These are phyloP conservation scores for Campoplex capitator DNA, from an alignment of 2,888 invertebrate genomes.

Conservation along the genomic window DNA sequence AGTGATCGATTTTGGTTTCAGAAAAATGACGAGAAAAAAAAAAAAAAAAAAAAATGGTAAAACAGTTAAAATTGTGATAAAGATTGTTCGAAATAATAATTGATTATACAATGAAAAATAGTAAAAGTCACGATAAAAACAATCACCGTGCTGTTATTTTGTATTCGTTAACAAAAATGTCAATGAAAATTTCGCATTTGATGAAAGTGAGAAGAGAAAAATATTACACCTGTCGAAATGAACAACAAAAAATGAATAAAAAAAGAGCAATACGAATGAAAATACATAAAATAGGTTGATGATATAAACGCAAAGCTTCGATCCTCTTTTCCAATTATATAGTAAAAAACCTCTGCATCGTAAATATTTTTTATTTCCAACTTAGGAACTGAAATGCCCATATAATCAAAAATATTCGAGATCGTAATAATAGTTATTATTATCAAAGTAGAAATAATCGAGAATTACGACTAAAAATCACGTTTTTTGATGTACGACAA, in stretches of 20 bases:
- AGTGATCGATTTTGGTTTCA: no score
- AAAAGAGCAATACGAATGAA: background rate
- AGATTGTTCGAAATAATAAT: background rate
- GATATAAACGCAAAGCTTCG: background rate
- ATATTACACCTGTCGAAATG: background rate
- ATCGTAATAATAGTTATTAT: constrained; percentile 76
- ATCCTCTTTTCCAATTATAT: constrained; percentile 49
- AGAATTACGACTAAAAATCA: constrained; percentile 76
- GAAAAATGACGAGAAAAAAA: background rate
- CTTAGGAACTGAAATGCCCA: constrained; percentile 82
- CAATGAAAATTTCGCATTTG: background rate
- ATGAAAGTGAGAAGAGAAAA: background rate
- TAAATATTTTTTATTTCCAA: constrained; percentile 81
- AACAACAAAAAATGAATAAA: background rate
- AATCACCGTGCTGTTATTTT: background rate
- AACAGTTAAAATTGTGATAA: background rate
- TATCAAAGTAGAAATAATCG: constrained; percentile 76
- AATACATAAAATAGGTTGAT: background rate
- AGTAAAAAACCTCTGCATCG: constrained; percentile 68
- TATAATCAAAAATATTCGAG: constrained; percentile 80
- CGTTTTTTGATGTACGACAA: constrained; percentile 70
- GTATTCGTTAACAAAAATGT: background rate
- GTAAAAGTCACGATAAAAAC: background rate
- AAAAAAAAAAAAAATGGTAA: background rate
- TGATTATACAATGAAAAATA: background rate